These are phyloP conservation scores for Enteromius radiatus DNA, from an alignment of 2,797 vertebrate species.

Conservation along the genomic window DNA sequence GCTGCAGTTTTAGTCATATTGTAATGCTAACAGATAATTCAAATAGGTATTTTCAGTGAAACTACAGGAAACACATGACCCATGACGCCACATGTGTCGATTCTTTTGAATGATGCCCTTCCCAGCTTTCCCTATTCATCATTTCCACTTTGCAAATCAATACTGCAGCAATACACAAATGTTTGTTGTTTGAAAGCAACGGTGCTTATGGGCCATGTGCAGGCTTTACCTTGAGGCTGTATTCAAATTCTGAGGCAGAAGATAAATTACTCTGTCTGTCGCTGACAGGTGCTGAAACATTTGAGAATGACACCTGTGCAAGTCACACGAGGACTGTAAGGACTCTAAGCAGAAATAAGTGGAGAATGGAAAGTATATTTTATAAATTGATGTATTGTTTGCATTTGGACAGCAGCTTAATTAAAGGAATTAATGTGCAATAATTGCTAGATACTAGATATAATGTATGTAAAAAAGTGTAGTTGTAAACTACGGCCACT, in stretches of 20 bases:
- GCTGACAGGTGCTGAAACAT: slow-evolving; percentile 44
- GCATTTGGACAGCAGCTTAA: slow-evolving; percentile 12
- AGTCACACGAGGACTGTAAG: neutral
- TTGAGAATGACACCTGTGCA: slow-evolving; percentile 41
- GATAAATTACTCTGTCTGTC: slow-evolving; percentile 31
- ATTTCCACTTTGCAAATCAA: slow-evolving; percentile 45
- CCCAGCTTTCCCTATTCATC: slow-evolving; percentile 23
- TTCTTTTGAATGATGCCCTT: slow-evolving; percentile 19
- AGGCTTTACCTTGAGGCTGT: slow-evolving; percentile 28
- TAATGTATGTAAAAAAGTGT: neutral
- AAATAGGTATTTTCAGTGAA: neutral
- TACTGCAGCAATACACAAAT: slow-evolving; percentile 44
- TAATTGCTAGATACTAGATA: neutral
- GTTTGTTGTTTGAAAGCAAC: slow-evolving; percentile 55
- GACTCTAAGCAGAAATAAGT: neutral
- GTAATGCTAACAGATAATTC: neutral
- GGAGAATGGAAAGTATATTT: neutral
- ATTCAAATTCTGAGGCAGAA: slow-evolving; percentile 39
- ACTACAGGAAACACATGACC: neutral
- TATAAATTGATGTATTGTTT: neutral
- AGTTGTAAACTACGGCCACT: neutral
- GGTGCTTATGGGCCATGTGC: slow-evolving; percentile 47
- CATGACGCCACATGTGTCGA: neutral
- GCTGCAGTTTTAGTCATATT: neutral
- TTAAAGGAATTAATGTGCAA: neutral